Percentiles rank a stretch among this genome's conserved stretches.
These are phyloP conservation scores for Hydrophis major DNA, from an alignment of 2,797 vertebrate species.

Conservation along the genomic window DNA sequence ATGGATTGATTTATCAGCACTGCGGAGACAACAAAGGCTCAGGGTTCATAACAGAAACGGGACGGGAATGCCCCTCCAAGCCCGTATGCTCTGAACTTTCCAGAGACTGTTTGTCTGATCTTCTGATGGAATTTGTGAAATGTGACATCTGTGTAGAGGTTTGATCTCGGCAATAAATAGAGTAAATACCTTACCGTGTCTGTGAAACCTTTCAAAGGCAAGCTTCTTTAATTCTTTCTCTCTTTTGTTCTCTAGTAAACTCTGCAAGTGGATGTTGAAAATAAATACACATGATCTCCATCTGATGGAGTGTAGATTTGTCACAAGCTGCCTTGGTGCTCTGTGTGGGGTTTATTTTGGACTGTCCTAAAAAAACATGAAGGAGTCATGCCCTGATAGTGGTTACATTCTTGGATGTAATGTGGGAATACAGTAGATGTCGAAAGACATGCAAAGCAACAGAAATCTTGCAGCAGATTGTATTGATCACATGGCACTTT, in stretches of 20 bases:
- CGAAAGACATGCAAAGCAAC: neutral
- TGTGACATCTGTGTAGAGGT: conserved; percentile 71
- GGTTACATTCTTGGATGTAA: neutral
- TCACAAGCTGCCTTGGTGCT: neutral
- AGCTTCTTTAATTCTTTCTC: conserved; percentile 37
- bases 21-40: conserved; percentile 98
- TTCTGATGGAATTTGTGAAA: conserved; percentile 77
- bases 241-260: neutral
- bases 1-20: conserved; percentile 99
- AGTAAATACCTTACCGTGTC: conserved; percentile 69
- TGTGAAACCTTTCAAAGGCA: conserved; percentile 34
- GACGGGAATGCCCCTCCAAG: conserved; percentile 65
- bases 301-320: fast-evolving
- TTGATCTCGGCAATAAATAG: conserved; percentile 68
- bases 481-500: neutral
- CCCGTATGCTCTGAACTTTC: conserved; percentile 65
- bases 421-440: neutral
- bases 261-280: neutral
- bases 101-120: conserved; percentile 72
- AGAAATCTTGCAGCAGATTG: neutral
- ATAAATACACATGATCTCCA: conserved; percentile 4
- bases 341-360: neutral
- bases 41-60: conserved; percentile 78
- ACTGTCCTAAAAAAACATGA: fast-evolving
- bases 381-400: neutral